Base-by-base conservation (phyloP, 2,113 vertebrate genomes). In the Paralichthys olivaceus region DNA sequence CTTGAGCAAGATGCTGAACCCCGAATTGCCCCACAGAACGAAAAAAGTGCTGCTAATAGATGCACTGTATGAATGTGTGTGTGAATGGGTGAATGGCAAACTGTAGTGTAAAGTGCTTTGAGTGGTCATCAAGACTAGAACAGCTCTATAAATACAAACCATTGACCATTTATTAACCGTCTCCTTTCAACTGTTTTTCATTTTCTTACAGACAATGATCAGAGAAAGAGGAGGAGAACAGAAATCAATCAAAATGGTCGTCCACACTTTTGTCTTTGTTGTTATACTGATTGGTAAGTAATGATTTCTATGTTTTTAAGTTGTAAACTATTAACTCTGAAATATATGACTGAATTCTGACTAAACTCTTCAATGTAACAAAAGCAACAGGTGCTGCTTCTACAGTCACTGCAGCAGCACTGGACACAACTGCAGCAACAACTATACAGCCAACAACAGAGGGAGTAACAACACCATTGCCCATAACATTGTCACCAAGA, bases 241-340 rank as follows among this genome's bases (percentile, higher is more conserved):
- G 8, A 51, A 57, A 32, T 0, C 6, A 7, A 8, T 54, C 32
- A 78, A 20, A 11, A 81, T 81, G 75, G 54, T 82, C 7, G 4
- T 28, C 49, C 63, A 68, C n/a, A 60, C 26, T 1, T 29, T 70
- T 7, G 2, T 75, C 3, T 0, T 72, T 20, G 1, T 63, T 4
- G 1, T 79, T 0, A 2, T 79, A 1, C 15, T 85, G 15, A 23
- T 37, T 49, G 66, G 84, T 85, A 26, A 79, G 79, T 79, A 14
- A 47, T 25, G 4, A 9, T 34, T 29, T 19, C 7, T 14, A 43
- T 22, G 15, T 17, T 12, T 53, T 53, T 13, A 25, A 37, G 28
- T 5, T 7, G 7, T 20, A 62, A 13, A 14, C 1, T 37, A 32
- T 4, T 9, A 9, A 22, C 22, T 9, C 5, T 23, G 14, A 22